Percentiles rank a stretch among this genome's conserved stretches.
phyloP scores from a whole-genome alignment of 2,113 vertebrate genomes.

The Xenopus laevis region DNA sequence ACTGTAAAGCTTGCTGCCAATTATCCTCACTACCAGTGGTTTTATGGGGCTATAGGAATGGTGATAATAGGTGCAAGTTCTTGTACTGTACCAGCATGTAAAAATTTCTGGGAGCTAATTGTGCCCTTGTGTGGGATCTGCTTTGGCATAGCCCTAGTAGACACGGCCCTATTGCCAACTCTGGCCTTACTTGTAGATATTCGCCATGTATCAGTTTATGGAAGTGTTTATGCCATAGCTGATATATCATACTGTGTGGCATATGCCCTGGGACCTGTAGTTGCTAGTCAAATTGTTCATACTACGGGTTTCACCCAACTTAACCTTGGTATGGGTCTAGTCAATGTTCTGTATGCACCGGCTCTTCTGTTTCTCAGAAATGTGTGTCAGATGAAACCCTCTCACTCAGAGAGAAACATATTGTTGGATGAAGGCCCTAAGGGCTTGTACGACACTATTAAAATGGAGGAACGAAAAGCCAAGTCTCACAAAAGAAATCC shows the following conservation, averaged over 20 bases:
- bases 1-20: conserved; percentile 83
- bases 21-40: conserved; percentile 90
- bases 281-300: conserved; percentile 91
- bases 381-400: conserved; percentile 90
- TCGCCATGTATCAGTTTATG: conserved; percentile 90
- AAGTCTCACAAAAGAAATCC: conserved; percentile 57
- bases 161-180: conserved; percentile 91
- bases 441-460: conserved; percentile 89
- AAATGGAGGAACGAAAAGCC: conserved; percentile 79
- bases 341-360: conserved; percentile 90
- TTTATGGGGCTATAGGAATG: conserved; percentile 90
- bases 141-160: conserved; percentile 93
- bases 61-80: conserved; percentile 91
- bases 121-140: conserved; percentile 88
- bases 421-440: conserved; percentile 86
- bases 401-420: conserved; percentile 85
- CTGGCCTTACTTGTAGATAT: conserved; percentile 93
- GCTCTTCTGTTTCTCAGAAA: conserved; percentile 82
- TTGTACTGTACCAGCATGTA: conserved; percentile 88
- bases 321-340: conserved; percentile 92
- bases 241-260: conserved; percentile 95
- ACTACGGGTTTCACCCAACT: conserved; percentile 85
- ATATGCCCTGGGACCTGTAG: conserved; percentile 89
- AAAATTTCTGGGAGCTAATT: conserved; percentile 82
- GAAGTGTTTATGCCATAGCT: conserved; percentile 93